These are phyloP conservation scores for Umimayanthus chanpuru DNA, from an alignment of 92 coral and sea anemone species.

Conservation along the genomic window DNA sequence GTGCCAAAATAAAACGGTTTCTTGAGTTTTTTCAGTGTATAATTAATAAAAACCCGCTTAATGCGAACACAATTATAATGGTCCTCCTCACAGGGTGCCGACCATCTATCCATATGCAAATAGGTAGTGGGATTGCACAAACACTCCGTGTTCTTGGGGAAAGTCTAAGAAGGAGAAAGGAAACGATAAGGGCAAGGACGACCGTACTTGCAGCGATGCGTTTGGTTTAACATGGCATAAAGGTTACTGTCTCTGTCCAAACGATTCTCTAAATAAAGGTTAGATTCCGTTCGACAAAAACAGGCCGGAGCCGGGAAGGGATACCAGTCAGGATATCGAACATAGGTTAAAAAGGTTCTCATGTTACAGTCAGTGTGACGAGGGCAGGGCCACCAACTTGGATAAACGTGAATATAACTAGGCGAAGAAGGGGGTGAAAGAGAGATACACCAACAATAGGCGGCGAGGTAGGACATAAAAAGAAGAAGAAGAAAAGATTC, in stretches of 20 bases:
- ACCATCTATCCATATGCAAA: neutral
- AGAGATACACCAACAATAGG: neutral
- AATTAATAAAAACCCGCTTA: constrained; percentile 3
- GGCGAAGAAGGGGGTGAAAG: neutral
- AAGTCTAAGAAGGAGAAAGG: neutral
- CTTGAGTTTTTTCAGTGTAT: neutral
- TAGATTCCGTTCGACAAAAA: neutral
- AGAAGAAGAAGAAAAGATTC: neutral
- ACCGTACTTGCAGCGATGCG: neutral
- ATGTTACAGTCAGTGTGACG: neutral
- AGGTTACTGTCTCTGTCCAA: neutral
- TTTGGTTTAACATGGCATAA: neutral
- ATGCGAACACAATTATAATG: neutral
- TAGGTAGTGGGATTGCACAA: neutral
- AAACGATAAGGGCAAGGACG: constrained; percentile 6
- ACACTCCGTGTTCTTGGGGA: neutral
- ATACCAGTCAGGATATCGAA: neutral
- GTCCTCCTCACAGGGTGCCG: constrained; percentile 1
- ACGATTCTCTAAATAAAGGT: neutral
- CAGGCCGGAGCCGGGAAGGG: neutral
- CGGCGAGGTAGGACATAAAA: neutral
- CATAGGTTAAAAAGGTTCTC: neutral
- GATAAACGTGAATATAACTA: neutral
- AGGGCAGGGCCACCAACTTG: neutral
- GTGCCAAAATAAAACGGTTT: constrained; percentile 4